These are phyloP conservation scores for Palythoa grandiflora DNA, from an alignment of 92 coral and sea anemone genomes.

Conservation along the genomic window DNA sequence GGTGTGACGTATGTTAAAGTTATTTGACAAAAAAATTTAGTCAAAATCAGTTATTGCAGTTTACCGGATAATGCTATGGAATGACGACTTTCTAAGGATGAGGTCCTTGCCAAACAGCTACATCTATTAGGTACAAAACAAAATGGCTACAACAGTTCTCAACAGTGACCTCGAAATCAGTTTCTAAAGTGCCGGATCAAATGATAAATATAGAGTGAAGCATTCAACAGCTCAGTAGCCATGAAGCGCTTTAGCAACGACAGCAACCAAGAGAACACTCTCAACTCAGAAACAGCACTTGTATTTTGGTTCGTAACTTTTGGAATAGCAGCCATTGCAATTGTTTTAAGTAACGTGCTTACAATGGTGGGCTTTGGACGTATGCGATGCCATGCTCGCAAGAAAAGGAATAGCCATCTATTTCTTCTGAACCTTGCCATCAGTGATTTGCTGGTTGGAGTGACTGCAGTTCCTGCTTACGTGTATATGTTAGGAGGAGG, in stretches of 20 bases:
- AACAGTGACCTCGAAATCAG: too few species aligned
- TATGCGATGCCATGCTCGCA: neutral
- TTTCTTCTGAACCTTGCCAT: conserved; percentile 23
- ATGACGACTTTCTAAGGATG: too few species aligned
- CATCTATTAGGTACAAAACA: too few species aligned
- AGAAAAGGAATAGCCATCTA: neutral
- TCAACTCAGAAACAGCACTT: conserved; percentile 11
- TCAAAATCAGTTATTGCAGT: too few species aligned
- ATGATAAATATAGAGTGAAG: too few species aligned
- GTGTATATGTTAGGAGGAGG: conserved; percentile 30
- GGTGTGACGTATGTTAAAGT: too few species aligned
- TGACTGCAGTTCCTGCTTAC: conserved; percentile 21
- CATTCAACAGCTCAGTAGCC: neutral
- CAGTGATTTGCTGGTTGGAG: conserved; percentile 31
- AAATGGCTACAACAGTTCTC: too few species aligned
- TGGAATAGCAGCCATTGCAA: neutral
- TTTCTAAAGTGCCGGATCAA: too few species aligned
- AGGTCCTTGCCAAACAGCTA: too few species aligned
- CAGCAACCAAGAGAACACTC: neutral
- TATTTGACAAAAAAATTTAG: too few species aligned
- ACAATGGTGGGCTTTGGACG: neutral
- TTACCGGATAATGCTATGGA: too few species aligned
- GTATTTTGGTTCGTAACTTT: conserved; percentile 16
- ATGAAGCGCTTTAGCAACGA: conserved; percentile 14
- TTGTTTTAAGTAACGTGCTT: conserved; percentile 19